Conservation (phyloP, 2,888 invertebrate species). For the Cerastis rubricosa region DNA sequence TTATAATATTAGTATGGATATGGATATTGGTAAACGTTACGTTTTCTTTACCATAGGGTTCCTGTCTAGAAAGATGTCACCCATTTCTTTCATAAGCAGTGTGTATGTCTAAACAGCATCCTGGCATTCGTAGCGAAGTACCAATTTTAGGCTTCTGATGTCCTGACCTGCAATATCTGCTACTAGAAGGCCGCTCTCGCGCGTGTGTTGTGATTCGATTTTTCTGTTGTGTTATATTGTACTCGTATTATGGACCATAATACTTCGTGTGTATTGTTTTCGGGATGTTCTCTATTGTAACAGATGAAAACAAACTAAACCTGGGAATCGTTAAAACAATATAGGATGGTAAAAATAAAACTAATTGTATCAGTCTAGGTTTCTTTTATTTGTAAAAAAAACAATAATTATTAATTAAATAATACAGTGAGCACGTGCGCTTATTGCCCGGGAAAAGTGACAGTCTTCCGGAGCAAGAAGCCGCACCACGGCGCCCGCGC, state of each 20-base stretch:
- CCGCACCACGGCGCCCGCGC: conserved; percentile 70
- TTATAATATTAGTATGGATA: too few species aligned
- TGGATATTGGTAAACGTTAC: too few species aligned
- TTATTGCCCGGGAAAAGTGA: conserved; percentile 90
- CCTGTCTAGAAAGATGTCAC: neutral
- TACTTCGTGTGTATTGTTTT: neutral
- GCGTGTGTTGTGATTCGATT: neutral
- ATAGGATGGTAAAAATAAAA: conserved; percentile 67
- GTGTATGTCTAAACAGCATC: neutral
- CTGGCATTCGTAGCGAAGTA: neutral
- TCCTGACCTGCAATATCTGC: neutral
- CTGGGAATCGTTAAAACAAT: neutral
- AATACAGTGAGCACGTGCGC: conserved; percentile 87
- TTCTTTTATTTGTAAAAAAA: conserved; percentile 90
- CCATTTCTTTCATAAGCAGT: neutral
- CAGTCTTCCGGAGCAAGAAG: conserved; percentile 90
- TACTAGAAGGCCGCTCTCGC: neutral
- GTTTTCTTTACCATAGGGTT: neutral
- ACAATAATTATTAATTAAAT: conserved; percentile 84
- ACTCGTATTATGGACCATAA: neutral
- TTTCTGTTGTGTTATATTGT: neutral
- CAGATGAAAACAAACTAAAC: neutral
- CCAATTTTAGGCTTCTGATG: neutral
- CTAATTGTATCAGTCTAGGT: conserved; percentile 84
- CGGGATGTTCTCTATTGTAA: neutral